A percentile compares a stretch with the other conserved stretches of the same genome.
Evolutionary conservation across 2,888 invertebrate genomes (phyloP).

Genomic region (Meteorus cinctellus): DNA sequence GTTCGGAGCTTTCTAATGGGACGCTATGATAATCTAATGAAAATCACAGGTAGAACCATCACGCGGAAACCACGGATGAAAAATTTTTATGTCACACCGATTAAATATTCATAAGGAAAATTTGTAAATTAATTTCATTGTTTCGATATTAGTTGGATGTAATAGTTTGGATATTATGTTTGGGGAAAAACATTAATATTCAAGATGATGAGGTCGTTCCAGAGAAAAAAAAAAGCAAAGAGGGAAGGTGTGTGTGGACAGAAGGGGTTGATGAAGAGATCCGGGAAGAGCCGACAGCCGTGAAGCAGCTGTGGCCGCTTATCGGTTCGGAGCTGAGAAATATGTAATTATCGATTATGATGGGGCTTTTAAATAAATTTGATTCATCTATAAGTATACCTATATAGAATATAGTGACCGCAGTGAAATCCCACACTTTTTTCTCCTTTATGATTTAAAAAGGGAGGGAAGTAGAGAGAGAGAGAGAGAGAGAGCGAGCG

Average conservation of each 20-base stretch:
- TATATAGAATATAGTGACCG: neutral
- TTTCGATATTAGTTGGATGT: neutral
- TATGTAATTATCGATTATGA: conserved; percentile 58
- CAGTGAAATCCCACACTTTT: conserved; percentile 9
- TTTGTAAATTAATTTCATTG: neutral
- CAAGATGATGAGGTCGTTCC: conserved; percentile 22
- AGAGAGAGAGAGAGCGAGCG: neutral
- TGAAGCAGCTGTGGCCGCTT: conserved; percentile 51
- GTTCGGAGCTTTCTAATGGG: neutral
- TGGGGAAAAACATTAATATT: conserved; percentile 33
- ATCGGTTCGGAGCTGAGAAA: conserved; percentile 49
- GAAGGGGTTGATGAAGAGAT: conserved; percentile 45
- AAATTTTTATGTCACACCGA: too few relatives aligned
- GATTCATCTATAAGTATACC: neutral
- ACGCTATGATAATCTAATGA: neutral
- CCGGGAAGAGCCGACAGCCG: conserved; percentile 47
- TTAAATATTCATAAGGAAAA: too few relatives aligned
- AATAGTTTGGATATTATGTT: neutral
- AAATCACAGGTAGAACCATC: neutral
- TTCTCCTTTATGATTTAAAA: conserved; percentile 6
- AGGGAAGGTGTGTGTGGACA: conserved; percentile 18
- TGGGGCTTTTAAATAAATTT: neutral
- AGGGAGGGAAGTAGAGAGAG: too few relatives aligned
- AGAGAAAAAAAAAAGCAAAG: conserved; percentile 24
- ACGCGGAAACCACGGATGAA: neutral